Evolutionary conservation across 1,140 invertebrate species (phyloP).

Genomic region (Musca vetustissima): DNA sequence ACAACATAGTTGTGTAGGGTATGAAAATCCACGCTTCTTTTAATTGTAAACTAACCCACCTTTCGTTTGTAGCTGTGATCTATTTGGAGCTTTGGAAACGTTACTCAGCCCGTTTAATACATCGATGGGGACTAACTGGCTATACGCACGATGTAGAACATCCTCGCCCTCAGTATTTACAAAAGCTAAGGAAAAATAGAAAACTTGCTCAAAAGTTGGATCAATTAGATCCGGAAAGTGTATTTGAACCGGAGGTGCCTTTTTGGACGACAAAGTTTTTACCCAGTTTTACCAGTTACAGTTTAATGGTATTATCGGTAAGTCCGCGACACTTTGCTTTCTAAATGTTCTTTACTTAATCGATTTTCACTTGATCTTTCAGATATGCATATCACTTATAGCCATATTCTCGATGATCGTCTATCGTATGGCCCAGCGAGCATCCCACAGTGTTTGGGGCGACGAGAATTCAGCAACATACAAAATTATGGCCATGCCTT

Average conservation of each 20-base stretch:
- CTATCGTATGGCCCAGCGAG: slow-evolving; percentile 69
- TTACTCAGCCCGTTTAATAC: slow-evolving; percentile 74
- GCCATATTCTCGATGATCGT: slow-evolving; percentile 77
- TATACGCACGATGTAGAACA: slow-evolving; percentile 77
- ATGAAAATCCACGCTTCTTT: too few species aligned
- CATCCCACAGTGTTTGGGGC: slow-evolving; percentile 64
- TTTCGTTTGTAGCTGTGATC: slow-evolving; percentile 61
- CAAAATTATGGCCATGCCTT: slow-evolving; percentile 66
- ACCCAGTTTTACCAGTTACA: slow-evolving; percentile 64
- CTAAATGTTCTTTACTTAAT: background rate
- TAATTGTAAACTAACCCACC: background rate
- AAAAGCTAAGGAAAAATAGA: slow-evolving; percentile 60
- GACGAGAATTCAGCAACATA: slow-evolving; percentile 59
- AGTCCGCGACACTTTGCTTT: too few species aligned
- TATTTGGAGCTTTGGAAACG: slow-evolving; percentile 87
- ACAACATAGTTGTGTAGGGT: too few species aligned
- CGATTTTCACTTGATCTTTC: slow-evolving; percentile 21
- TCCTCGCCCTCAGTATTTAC: slow-evolving; percentile 67
- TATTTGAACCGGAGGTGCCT: slow-evolving; percentile 65
- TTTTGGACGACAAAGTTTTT: slow-evolving; percentile 71
- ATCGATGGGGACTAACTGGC: slow-evolving; percentile 80
- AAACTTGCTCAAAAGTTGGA: slow-evolving; percentile 55
- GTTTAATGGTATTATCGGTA: slow-evolving; percentile 66
- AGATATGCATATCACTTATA: slow-evolving; percentile 72
- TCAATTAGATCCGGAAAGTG: slow-evolving; percentile 61